Evolutionary conservation across 2,888 invertebrate species (phyloP), one percentile per base, ranked within the genome.

Genomic region (Lepidocyrtinus sp.): DNA sequence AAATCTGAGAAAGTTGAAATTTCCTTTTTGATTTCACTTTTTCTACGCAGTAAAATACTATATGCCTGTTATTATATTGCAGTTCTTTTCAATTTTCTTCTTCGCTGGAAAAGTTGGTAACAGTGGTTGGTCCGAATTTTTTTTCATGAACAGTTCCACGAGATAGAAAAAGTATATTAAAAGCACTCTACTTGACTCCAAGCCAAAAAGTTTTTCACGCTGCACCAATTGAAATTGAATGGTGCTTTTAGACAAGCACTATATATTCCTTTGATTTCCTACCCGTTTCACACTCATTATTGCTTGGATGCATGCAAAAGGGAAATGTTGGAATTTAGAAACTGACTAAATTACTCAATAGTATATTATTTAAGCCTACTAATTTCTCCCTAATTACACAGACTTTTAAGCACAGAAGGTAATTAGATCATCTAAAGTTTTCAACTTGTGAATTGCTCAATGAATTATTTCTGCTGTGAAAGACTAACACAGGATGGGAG

Each of bases 171-270:
- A 67, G 74, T 74, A 65, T 74, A 67, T 74, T 67, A 74, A 74
- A 74, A 65, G 25, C 22, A 74, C 62, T 22, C 61, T 36, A 68
- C 62, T 76, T 76, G 76, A 76, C 76, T 76, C 69, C 64, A 69
- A 63, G 76, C 76, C 70, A 76, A 76, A 19, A 26, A 25, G 24
- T 46, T 59, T 59, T 65, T 25, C 12, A 36, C 55, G 24, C 55
- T 26, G 26, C 62, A 21, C 24, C 63, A 63, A 21, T 63, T 21
- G 25, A 63, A 24, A 21, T 5, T 36, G 36, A 36, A 36, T 36
- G 36, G 36, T 12, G n/a, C n/a, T n/a, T n/a, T n/a, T n/a, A n/a
- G n/a, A n/a, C n/a, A n/a, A n/a, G n/a, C n/a, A n/a, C n/a, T n/a
- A n/a, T n/a, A n/a, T n/a, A n/a, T n/a, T n/a, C n/a, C n/a, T n/a